These are phyloP conservation scores for Phrynocephalus vlangalii DNA, from an alignment of 2,797 vertebrate species.

Conservation along the genomic window DNA sequence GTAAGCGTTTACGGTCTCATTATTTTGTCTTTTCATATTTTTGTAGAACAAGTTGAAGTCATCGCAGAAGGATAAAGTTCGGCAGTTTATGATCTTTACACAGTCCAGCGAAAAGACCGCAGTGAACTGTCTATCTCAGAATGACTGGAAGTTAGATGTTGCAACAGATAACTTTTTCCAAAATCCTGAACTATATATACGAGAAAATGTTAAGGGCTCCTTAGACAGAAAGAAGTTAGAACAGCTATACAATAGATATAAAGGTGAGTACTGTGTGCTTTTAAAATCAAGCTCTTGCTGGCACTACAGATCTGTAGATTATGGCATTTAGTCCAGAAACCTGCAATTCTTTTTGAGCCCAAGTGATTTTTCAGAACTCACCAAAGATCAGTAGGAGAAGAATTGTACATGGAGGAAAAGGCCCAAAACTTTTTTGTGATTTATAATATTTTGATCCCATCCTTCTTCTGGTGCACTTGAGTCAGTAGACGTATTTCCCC, in stretches of 20 bases:
- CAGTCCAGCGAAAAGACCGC: constrained; percentile 98
- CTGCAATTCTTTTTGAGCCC: neutral
- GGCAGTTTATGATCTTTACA: constrained; percentile 99
- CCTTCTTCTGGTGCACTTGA: neutral
- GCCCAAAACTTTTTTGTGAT: neutral
- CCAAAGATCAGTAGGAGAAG: too few relatives aligned
- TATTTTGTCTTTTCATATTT: constrained; percentile 70
- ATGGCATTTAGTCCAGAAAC: neutral
- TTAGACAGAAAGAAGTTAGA: constrained; percentile 97
- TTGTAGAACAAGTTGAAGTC: constrained; percentile 99
- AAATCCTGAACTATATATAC: constrained; percentile 96
- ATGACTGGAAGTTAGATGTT: constrained; percentile 99
- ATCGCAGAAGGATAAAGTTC: constrained; percentile 99
- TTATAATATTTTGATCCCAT: constrained; percentile 7
- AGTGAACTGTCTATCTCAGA: constrained; percentile 94
- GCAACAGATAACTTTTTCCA: constrained; percentile 99
- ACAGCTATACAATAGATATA: constrained; percentile 97
- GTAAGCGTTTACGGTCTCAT: constrained; percentile 46
- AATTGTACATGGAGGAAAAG: neutral
- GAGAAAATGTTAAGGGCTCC: constrained; percentile 90
- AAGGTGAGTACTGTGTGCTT: constrained; percentile 82
- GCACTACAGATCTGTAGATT: neutral
- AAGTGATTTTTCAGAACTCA: neutral
- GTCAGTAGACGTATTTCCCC: neutral
- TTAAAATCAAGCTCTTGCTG: neutral